phyloP scores from a whole-genome alignment of 2,797 vertebrate species.

The Benthosema pterotum region DNA sequence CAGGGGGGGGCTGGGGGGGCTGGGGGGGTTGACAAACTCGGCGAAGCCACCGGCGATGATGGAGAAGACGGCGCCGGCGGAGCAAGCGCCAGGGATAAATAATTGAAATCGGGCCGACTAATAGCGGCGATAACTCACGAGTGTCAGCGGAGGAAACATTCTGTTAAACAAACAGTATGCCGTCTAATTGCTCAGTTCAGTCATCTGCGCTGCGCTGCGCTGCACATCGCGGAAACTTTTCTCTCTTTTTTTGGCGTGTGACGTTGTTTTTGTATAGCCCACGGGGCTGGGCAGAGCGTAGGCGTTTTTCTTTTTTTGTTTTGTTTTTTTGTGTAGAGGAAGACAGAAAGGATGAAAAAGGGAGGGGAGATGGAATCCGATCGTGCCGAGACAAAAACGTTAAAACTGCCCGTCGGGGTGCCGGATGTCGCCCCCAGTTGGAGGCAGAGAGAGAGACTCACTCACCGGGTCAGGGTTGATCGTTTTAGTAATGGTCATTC shows the following conservation, averaged over 20 bases:
- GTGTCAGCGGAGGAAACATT: slow-evolving; percentile 87
- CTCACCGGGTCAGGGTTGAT: slow-evolving; percentile 2
- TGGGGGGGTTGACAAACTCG: slow-evolving; percentile 60
- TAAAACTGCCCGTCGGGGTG: slow-evolving; percentile 19
- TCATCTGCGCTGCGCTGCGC: slow-evolving; percentile 81
- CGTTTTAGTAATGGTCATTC: too few relatives aligned
- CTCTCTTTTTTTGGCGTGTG: slow-evolving; percentile 59
- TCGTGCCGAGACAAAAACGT: slow-evolving; percentile 33
- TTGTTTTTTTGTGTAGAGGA: slow-evolving; percentile 20
- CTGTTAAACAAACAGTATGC: slow-evolving; percentile 93
- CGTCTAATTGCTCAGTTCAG: slow-evolving; percentile 92
- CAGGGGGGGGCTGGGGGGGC: too few relatives aligned
- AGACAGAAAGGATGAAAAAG: slow-evolving; percentile 10
- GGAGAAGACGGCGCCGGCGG: slow-evolving; percentile 78
- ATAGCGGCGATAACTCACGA: slow-evolving; percentile 93
- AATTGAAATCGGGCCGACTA: slow-evolving; percentile 89
- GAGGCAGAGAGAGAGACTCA: slow-evolving; percentile 6
- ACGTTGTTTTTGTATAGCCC: slow-evolving; percentile 50
- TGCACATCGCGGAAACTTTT: slow-evolving; percentile 71
- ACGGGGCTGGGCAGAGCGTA: slow-evolving; percentile 51
- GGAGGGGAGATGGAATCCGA: slow-evolving; percentile 22
- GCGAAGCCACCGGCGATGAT: slow-evolving; percentile 76
- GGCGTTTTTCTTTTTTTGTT: slow-evolving; percentile 32
- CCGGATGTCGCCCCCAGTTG: neutral
- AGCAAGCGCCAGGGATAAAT: slow-evolving; percentile 84